A percentile compares a stretch with the other conserved stretches of the same genome.
Conservation (phyloP, 2,113 vertebrate genomes). For the Myotis lucifugus region DNA sequence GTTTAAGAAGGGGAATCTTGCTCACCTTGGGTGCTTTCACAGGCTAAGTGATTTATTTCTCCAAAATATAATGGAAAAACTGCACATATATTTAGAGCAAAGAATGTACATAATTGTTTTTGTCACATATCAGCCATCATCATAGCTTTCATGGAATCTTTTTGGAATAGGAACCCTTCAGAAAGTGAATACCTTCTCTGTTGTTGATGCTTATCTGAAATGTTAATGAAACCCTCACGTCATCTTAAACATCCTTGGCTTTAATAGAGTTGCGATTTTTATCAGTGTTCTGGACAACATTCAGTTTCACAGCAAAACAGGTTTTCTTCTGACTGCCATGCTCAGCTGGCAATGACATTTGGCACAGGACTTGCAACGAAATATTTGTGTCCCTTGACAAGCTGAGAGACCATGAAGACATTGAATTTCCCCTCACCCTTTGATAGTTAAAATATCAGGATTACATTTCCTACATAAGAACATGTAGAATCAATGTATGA, state of each 20-base stretch:
- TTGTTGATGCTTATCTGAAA: constrained; percentile 50
- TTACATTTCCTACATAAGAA: not conserved
- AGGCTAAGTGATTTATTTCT: constrained; percentile 56
- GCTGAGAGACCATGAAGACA: not conserved
- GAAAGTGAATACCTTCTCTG: constrained; percentile 56
- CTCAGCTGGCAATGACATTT: not conserved
- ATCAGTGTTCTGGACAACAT: constrained; percentile 40
- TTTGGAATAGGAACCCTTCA: not conserved
- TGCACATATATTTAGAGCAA: constrained; percentile 53
- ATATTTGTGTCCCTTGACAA: not conserved
- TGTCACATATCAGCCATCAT: constrained; percentile 39
- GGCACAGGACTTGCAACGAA: not conserved
- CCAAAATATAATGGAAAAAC: constrained; percentile 35
- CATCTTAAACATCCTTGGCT: not conserved
- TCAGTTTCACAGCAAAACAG: constrained; percentile 72
- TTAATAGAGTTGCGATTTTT: constrained; percentile 60
- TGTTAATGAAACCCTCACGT: constrained; percentile 59
- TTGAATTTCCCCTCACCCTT: not conserved
- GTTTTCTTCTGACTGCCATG: not conserved
- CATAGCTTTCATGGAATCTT: constrained; percentile 38
- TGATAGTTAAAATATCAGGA: not conserved
- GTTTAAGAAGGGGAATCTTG: not conserved
- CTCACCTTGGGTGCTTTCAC: not conserved
- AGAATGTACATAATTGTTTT: constrained; percentile 46
- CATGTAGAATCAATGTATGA: not conserved